phyloP scores from a whole-genome alignment of 2,888 invertebrate genomes.

The Hydrotaea cyrtoneurina region DNA sequence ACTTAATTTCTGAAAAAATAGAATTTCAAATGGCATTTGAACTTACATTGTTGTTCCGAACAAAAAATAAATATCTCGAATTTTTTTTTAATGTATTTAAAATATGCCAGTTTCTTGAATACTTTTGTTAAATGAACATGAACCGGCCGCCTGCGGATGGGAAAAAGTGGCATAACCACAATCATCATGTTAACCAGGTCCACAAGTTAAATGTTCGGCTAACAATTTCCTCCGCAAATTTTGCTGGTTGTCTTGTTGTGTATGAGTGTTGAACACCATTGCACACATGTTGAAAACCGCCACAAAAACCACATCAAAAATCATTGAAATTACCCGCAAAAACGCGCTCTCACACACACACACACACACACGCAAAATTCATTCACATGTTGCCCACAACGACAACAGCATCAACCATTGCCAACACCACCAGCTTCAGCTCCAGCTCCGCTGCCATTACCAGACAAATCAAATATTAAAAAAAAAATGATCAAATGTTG shows the following conservation, averaged over 20 bases:
- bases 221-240: constrained; percentile 17
- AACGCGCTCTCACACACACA: constrained; percentile 9
- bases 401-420: constrained; percentile 21
- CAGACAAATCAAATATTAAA: background rate
- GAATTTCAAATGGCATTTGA: too few species aligned
- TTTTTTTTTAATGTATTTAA: too few species aligned
- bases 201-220: constrained; percentile 56
- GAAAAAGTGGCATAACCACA: constrained; percentile 10
- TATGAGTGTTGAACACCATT: constrained; percentile 44
- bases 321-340: constrained; percentile 40
- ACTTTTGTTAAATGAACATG: background rate
- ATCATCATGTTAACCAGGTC: constrained; percentile 46
- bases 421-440: background rate
- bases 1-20: too few species aligned
- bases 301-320: constrained; percentile 65
- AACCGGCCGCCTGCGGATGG: background rate
- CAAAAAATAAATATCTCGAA: too few species aligned
- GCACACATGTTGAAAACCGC: constrained; percentile 59
- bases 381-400: background rate
- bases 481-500: background rate
- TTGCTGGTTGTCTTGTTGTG: background rate
- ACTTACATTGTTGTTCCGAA: too few species aligned
- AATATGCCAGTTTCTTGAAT: too few species aligned
- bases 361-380: background rate
- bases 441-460: background rate